Evolutionary conservation across 1,140 invertebrate species (phyloP).

Genomic region (Drosophila burlai): DNA sequence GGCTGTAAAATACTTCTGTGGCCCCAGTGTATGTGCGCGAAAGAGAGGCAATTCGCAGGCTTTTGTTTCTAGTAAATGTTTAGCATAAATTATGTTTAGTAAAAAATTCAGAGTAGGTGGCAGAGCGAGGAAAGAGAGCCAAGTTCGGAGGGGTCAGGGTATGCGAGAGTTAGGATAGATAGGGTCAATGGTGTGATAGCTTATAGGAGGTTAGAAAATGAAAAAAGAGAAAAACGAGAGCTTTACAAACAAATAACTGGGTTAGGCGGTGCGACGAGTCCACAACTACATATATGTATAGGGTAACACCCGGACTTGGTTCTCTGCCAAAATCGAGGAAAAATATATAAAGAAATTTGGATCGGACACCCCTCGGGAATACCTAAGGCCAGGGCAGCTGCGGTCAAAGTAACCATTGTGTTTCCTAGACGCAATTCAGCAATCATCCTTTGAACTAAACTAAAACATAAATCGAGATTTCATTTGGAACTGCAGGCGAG

Average conservation of each 20-base stretch:
- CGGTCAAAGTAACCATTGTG: constrained; percentile 11
- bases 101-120: not conserved
- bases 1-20: too few species aligned
- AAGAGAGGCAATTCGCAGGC: not conserved
- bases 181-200: constrained; percentile 55
- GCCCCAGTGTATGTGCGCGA: constrained; percentile 1
- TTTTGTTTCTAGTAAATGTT: constrained; percentile 38
- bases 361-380: constrained; percentile 9
- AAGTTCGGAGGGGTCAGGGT: not conserved
- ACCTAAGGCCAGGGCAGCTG: not conserved
- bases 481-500: constrained; percentile 1
- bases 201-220: constrained; percentile 24
- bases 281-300: constrained; percentile 5
- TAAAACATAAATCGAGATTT: constrained; percentile 1
- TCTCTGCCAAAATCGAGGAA: not conserved
- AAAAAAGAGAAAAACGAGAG: constrained; percentile 26
- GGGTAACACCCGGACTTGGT: constrained; percentile 28
- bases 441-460: constrained; percentile 7
- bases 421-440: constrained; percentile 7
- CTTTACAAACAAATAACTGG: constrained; percentile 50
- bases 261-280: constrained; percentile 4
- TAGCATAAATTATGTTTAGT: constrained; percentile 20
- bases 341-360: constrained; percentile 1
- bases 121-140: constrained; percentile 5
- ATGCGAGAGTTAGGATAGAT: constrained; percentile 31